Conservation (phyloP, 2,797 vertebrate genomes). For the Octomys mimax region DNA sequence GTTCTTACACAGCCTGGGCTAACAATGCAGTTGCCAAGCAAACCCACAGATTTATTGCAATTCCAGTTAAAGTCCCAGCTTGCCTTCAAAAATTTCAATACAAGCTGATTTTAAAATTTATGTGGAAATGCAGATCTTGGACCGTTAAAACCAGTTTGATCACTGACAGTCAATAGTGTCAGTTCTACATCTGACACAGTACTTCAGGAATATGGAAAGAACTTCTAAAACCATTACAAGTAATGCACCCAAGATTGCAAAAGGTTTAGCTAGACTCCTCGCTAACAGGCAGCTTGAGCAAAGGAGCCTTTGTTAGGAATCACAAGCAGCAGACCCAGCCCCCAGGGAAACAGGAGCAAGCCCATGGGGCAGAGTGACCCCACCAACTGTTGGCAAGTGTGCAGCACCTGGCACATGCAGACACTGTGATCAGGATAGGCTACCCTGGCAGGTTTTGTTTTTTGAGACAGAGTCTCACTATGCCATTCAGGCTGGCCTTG, state of each 20-base stretch:
- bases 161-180: not conserved
- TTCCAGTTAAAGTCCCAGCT: not conserved
- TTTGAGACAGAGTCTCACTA: not conserved
- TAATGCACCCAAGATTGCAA: not conserved
- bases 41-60: accelerated
- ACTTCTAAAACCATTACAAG: not conserved
- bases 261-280: not conserved
- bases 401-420: not conserved
- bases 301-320: not conserved
- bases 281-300: not conserved
- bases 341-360: not conserved
- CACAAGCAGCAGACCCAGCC: not conserved
- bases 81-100: not conserved
- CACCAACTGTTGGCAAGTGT: too few relatives aligned
- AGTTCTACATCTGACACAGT: not conserved
- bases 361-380: accelerated
- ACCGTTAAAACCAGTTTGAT: not conserved
- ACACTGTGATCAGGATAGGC: not conserved
- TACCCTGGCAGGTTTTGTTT: not conserved
- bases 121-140: not conserved
- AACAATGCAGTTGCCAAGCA: not conserved
- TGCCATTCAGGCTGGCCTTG: not conserved
- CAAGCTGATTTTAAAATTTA: not conserved
- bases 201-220: too few relatives aligned
- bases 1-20: not conserved